A percentile compares a stretch with the other conserved stretches of the same genome.
Evolutionary conservation across 2,113 vertebrate genomes (phyloP).

Genomic region (Macquaria australasica): DNA sequence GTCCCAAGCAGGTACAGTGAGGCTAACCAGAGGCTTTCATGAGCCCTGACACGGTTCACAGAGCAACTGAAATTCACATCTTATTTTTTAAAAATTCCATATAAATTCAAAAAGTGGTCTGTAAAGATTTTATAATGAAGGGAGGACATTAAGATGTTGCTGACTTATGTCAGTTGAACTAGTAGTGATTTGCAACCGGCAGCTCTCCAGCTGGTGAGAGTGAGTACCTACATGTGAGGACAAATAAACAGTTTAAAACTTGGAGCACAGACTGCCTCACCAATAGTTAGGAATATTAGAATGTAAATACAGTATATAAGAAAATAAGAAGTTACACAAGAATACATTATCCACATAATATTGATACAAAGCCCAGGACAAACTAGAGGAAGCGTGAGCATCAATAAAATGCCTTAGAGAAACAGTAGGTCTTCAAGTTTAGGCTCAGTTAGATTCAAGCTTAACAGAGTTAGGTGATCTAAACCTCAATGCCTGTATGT

Average conservation of each 20-base stretch:
- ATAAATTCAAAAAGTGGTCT: slow-evolving; percentile 20
- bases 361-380: background rate
- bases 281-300: background rate
- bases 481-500: too few species aligned
- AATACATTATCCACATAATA: background rate
- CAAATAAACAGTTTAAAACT: background rate
- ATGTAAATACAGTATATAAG: background rate
- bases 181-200: background rate
- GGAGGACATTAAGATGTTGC: background rate
- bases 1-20: slow-evolving; percentile 72
- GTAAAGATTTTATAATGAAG: background rate
- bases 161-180: slow-evolving; percentile 7
- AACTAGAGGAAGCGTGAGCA: background rate
- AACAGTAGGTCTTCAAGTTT: too few species aligned
- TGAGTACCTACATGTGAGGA: background rate
- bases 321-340: background rate
- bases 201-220: background rate
- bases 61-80: slow-evolving; percentile 49
- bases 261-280: background rate
- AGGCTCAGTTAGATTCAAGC: too few species aligned
- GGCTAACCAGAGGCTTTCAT: slow-evolving; percentile 67
- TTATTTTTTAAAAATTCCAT: slow-evolving; percentile 14
- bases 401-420: too few species aligned
- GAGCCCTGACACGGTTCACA: slow-evolving; percentile 46
- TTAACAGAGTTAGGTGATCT: too few species aligned